Base-by-base conservation (phyloP, 2,888 invertebrate genomes). In the Sympetrum striolatum region DNA sequence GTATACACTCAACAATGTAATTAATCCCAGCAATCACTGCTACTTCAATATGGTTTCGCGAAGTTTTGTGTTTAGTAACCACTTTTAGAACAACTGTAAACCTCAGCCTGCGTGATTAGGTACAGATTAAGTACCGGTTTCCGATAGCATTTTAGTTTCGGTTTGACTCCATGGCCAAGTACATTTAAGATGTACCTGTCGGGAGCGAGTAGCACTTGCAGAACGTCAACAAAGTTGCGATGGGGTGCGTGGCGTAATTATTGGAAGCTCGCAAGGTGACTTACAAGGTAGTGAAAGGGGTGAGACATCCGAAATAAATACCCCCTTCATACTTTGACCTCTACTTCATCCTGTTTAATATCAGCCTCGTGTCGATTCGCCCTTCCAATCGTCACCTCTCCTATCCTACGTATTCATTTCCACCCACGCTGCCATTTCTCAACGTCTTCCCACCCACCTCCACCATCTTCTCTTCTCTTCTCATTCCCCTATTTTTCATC, bases 191-290 rank as follows among this genome's bases (percentile, higher is more conserved):
- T 25, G 48, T 6, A 15, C 5, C 48, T 31, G 18, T 14, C 22
- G 44, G 31, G 58, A 53, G 86, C 37, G n/a, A 22, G 64, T 22
- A 53, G 53, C 48, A 14, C n/a, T 25, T 31, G 39, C 58, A 60
- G 86, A n/a, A 60, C 80, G 37, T n/a, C 5, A 4, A 44, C 2
- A 44, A 39, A 39, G 39, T 22, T 58, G 48, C 37, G 44, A 44
- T 44, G 44, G 44, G 64, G 86, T 35, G 60, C 53, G 86, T 31
- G 37, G 86, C 58, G 86, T 64, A 86, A 86, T 86, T 86, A 86
- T 86, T 86, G 86, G 86, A 60, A 86, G 86, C 86, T 86, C 86
- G 60, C 86, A 64, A 86, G 86, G 86, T 86, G 86, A 86, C 86
- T 86, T 60, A 37, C 86, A 86, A n/a, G 64, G 58, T 64, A 58